Conservation (phyloP, 2,113 vertebrate species). For the Capra hircus region DNA sequence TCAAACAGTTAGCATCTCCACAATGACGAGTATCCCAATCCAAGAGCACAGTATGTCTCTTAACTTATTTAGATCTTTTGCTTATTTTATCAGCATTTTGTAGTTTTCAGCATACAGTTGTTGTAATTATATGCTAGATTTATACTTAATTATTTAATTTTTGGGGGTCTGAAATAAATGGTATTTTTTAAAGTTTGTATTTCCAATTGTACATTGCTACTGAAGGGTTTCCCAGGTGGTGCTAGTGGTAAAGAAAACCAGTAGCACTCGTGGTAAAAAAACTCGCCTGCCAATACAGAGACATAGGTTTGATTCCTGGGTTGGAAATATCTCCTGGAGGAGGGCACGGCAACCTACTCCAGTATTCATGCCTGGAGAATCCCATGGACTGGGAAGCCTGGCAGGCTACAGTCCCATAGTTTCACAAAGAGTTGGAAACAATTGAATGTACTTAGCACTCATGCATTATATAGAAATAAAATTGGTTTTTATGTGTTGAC, state of each 20-base stretch:
- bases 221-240: neutral
- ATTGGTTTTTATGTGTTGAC: neutral
- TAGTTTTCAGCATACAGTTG: neutral
- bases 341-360: neutral
- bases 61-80: neutral
- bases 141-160: neutral
- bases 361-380: neutral
- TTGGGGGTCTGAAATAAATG: neutral
- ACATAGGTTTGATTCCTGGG: neutral
- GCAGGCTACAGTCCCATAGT: neutral
- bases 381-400: neutral
- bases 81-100: neutral
- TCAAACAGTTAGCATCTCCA: neutral
- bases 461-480: neutral
- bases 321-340: neutral
- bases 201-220: neutral
- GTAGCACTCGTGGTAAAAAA: neutral
- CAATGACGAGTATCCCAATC: neutral
- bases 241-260: neutral
- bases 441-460: neutral
- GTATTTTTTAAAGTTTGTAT: neutral
- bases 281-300: neutral
- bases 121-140: neutral
- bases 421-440: neutral
- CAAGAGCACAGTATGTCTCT: neutral